Base-by-base conservation (phyloP, 2,888 invertebrate species). In the Trachelus stipa region DNA sequence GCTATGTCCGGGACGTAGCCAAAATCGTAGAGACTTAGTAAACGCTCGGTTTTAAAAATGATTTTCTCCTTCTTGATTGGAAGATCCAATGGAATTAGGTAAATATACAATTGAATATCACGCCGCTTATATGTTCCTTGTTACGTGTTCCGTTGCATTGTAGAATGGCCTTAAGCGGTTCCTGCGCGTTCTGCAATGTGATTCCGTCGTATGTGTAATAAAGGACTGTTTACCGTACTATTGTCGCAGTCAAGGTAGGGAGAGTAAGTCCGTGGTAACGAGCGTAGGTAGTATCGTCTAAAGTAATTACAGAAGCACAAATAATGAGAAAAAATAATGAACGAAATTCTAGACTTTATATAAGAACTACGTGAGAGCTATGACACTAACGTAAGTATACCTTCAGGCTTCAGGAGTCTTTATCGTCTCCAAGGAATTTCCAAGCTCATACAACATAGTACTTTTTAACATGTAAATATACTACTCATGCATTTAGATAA, bases 401-500 rank as follows among this genome's bases (percentile, higher is more conserved):
- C 2, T 56, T 23, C 9, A 56, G 56, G 23, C 56, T 56, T 23
- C 6, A 56, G 23, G 56, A 56, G 23, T 56, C 23, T 56, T 56
- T 56, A 56, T 56, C 56, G 56, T 9, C 6, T 23, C 9, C 3
- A 35, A 23, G 23, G 56, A 56, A 56, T 56, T 56, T 56, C 56
- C 23, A 56, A 56, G 56, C 23, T 15, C 23, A 1, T 56, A 23
- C 56, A 56, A 56, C 56, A 23, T 56, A 56, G 33, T 34, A 71
- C 71, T 71, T 71, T 71, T 71, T 15, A 69, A 71, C 33, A 71
- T 71, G 71, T 71, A 71, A 71, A 71, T 71, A 71, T 30, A 31
- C 71, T 12, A 34, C 71, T 33, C 71, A 15, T 33, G 71, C 71
- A 31, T 71, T 71, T 31, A 31, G 71, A 71, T 71, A 71, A 71